phyloP scores from a whole-genome alignment of 2,888 invertebrate genomes.

The Noctua comes region DNA sequence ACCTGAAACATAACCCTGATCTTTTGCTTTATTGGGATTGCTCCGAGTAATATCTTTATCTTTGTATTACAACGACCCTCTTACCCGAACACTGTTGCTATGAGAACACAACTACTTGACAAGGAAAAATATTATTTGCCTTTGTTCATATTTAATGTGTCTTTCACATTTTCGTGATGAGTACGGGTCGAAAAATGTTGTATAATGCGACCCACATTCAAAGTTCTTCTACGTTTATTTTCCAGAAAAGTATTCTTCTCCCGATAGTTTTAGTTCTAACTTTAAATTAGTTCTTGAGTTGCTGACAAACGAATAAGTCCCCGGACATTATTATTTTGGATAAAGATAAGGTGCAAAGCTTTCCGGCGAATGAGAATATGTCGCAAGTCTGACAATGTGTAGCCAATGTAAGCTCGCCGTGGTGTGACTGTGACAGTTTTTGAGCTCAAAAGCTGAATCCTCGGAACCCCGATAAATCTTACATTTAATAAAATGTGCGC shows the following conservation, averaged over 20 bases:
- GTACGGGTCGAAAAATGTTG: slow-evolving; percentile 8
- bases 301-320: slow-evolving; percentile 35
- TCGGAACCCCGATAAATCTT: slow-evolving; percentile 1
- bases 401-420: slow-evolving; percentile 34
- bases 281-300: slow-evolving; percentile 47
- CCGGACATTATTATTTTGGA: slow-evolving; percentile 35
- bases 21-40: slow-evolving; percentile 61
- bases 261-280: slow-evolving; percentile 44
- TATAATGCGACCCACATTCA: slow-evolving; percentile 34
- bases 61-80: slow-evolving; percentile 42
- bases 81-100: slow-evolving; percentile 31
- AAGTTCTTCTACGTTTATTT: slow-evolving; percentile 20
- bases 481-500: slow-evolving; percentile 29
- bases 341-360: slow-evolving; percentile 19
- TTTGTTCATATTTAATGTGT: slow-evolving; percentile 42
- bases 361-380: slow-evolving; percentile 21
- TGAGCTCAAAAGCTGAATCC: slow-evolving; percentile 23
- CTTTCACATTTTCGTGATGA: slow-evolving; percentile 16
- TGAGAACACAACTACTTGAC: slow-evolving; percentile 33
- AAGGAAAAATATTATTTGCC: slow-evolving; percentile 38
- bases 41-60: slow-evolving; percentile 55
- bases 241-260: slow-evolving; percentile 19
- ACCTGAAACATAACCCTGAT: slow-evolving; percentile 64
- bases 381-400: not conserved
- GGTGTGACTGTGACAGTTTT: slow-evolving; percentile 39